These are phyloP conservation scores for Ambastaia sidthimunki DNA, from an alignment of 2,797 vertebrate genomes.

Conservation along the genomic window DNA sequence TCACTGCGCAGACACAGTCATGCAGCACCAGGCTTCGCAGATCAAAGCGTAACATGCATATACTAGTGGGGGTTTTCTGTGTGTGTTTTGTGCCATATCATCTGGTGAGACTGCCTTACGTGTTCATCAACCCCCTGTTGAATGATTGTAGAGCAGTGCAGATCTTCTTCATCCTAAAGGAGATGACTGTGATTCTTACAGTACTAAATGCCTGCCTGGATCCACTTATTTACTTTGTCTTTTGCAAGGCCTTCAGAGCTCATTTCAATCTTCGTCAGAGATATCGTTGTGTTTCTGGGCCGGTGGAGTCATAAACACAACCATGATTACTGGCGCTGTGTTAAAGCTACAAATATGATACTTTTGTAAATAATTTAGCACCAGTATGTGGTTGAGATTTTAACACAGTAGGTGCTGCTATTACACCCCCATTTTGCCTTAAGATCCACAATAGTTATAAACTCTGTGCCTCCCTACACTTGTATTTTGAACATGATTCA, in stretches of 20 bases:
- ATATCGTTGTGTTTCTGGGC: background rate
- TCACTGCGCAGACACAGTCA: constrained; percentile 18
- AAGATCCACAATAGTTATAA: too few relatives aligned
- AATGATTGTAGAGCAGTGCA: background rate
- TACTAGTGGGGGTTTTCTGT: constrained; percentile 73
- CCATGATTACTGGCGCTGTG: too few relatives aligned
- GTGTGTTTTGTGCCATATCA: constrained; percentile 78
- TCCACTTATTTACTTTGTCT: constrained; percentile 77
- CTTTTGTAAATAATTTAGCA: too few relatives aligned
- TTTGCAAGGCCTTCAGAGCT: constrained; percentile 70
- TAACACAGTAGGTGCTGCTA: too few relatives aligned
- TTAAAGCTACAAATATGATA: too few relatives aligned
- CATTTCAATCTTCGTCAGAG: constrained; percentile 50
- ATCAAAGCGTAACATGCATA: constrained; percentile 72
- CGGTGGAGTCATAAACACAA: too few relatives aligned
- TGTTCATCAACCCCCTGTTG: constrained; percentile 33
- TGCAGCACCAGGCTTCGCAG: constrained; percentile 60
- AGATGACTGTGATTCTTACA: constrained; percentile 65
- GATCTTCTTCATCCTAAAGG: constrained; percentile 68
- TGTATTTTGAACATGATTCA: too few relatives aligned
- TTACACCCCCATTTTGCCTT: too few relatives aligned
- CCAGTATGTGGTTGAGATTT: too few relatives aligned
- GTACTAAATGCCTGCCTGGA: constrained; percentile 74
- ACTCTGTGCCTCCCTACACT: too few relatives aligned
- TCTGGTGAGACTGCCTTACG: constrained; percentile 70